A percentile compares a stretch with the other conserved stretches of the same genome.
phyloP scores from a whole-genome alignment of 2,888 invertebrate genomes.

The Heliconius ethilla region DNA sequence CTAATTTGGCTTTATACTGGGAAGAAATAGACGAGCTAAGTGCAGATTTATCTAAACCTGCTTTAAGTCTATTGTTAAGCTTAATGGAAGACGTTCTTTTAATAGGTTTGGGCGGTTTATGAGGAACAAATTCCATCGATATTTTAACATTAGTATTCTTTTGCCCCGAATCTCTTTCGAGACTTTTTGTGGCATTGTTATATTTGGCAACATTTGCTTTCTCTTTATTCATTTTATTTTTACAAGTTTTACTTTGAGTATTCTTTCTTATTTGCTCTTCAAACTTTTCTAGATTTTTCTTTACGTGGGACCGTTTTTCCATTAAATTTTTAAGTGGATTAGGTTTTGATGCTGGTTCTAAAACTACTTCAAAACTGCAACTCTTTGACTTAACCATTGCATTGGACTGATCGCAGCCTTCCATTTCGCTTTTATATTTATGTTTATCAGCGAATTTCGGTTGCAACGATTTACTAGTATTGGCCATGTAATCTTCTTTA shows the following conservation, averaged over 20 bases:
- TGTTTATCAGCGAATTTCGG: conserved; percentile 71
- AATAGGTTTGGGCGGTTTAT: conserved; percentile 88
- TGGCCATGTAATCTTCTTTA: conserved; percentile 80
- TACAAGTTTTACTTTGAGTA: conserved; percentile 67
- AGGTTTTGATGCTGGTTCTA: conserved; percentile 77
- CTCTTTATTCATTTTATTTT: conserved; percentile 75
- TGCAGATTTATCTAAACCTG: conserved; percentile 69
- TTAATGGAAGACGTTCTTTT: conserved; percentile 85
- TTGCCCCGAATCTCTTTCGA: conserved; percentile 73
- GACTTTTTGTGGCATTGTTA: conserved; percentile 73
- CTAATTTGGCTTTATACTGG: conserved; percentile 77
- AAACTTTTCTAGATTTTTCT: conserved; percentile 83
- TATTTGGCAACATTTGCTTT: conserved; percentile 71
- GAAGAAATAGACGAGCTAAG: conserved; percentile 76
- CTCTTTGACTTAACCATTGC: conserved; percentile 78
- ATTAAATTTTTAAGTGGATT: conserved; percentile 74
- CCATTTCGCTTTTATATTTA: conserved; percentile 74
- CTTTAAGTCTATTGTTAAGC: conserved; percentile 78
- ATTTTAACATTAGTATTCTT: conserved; percentile 75
- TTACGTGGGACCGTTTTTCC: conserved; percentile 78
- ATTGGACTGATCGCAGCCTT: conserved; percentile 68
- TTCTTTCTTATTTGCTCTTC: conserved; percentile 79
- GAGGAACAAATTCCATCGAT: conserved; percentile 83
- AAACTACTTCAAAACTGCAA: conserved; percentile 78
- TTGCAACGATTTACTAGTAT: conserved; percentile 73